phyloP scores from a whole-genome alignment of 2,797 vertebrate genomes.

The Poeciliopsis presidionis region DNA sequence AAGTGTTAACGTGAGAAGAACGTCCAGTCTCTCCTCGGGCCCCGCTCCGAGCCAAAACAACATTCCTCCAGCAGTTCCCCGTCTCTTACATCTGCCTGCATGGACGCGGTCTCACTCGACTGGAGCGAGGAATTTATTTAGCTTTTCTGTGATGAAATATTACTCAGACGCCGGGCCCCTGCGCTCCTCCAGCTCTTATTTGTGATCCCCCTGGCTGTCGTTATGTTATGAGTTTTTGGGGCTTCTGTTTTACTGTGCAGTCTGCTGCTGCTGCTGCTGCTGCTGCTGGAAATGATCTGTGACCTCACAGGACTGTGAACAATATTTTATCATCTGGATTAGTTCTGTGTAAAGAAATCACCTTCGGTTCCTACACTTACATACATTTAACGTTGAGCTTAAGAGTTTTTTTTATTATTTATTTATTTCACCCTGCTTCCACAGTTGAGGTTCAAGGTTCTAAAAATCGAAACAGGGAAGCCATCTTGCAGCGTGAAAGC shows the following conservation, averaged over 20 bases:
- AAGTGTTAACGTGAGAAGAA: slow-evolving; percentile 75
- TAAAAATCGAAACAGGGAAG: neutral
- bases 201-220: slow-evolving; percentile 73
- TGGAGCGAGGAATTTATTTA: slow-evolving; percentile 80
- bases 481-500: no score
- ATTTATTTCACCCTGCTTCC: neutral
- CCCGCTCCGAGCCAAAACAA: slow-evolving; percentile 70
- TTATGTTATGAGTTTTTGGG: slow-evolving; percentile 68
- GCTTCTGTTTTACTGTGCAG: slow-evolving; percentile 75
- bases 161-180: slow-evolving; percentile 69
- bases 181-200: slow-evolving; percentile 70
- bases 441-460: neutral
- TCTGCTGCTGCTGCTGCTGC: slow-evolving; percentile 7
- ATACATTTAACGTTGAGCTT: neutral
- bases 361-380: neutral
- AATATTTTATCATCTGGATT: slow-evolving; percentile 12
- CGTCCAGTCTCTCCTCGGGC: slow-evolving; percentile 63
- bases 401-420: neutral
- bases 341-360: slow-evolving; percentile 17
- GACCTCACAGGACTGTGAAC: slow-evolving; percentile 33
- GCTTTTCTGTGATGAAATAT: slow-evolving; percentile 82
- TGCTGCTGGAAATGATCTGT: slow-evolving; percentile 29
- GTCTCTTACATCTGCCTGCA: slow-evolving; percentile 83
- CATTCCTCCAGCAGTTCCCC: slow-evolving; percentile 80
- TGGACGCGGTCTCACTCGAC: slow-evolving; percentile 80